These are phyloP conservation scores for Rhogogaster chlorosoma DNA, from an alignment of 2,888 invertebrate species.

Conservation along the genomic window DNA sequence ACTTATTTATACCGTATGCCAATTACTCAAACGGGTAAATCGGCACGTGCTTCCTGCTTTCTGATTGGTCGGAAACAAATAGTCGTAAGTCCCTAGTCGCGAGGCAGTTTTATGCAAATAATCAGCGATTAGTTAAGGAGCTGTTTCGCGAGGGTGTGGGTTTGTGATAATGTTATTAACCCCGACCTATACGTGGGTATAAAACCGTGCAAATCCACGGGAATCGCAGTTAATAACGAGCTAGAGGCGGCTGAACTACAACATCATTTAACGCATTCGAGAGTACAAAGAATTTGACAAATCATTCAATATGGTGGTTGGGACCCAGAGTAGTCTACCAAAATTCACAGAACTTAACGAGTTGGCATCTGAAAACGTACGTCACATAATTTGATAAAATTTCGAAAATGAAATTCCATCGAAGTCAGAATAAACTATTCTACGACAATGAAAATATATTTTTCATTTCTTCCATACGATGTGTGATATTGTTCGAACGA, in stretches of 20 bases:
- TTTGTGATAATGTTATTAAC: constrained; percentile 1
- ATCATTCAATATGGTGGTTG: constrained; percentile 52
- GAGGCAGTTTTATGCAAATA: neutral
- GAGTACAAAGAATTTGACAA: neutral
- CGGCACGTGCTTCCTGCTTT: constrained; percentile 29
- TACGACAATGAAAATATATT: too few relatives aligned
- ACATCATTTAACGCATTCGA: neutral
- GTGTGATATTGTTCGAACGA: too few relatives aligned
- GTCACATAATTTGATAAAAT: constrained; percentile 60
- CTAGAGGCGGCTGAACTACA: neutral
- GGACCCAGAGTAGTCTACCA: constrained; percentile 65
- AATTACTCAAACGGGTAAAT: neutral
- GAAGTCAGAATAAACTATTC: too few relatives aligned
- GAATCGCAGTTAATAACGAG: neutral
- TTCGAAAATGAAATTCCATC: neutral
- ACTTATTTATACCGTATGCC: neutral
- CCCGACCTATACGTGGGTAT: neutral
- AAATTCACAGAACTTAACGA: constrained; percentile 79
- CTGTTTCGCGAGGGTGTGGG: neutral
- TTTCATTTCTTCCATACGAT: too few relatives aligned
- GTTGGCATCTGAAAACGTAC: constrained; percentile 77
- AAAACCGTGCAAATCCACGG: constrained; percentile 9
- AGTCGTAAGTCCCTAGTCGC: neutral
- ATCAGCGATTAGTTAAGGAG: neutral
- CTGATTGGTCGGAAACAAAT: constrained; percentile 19